phyloP scores from a whole-genome alignment of 2,113 vertebrate species.

The Amblyopsis rosae region DNA sequence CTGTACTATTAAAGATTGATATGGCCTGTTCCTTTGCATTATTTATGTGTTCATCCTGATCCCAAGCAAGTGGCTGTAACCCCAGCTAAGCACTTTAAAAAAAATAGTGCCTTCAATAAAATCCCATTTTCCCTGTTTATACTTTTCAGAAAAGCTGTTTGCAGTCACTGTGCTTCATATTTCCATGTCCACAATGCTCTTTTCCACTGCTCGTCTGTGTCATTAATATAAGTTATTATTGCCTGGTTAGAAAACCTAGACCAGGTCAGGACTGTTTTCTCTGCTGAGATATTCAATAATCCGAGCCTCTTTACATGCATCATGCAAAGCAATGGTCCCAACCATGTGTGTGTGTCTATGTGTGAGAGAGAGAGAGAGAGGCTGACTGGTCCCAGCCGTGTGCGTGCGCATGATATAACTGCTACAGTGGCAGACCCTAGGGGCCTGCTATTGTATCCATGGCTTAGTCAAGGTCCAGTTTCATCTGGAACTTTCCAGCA shows the following conservation, averaged over 20 bases:
- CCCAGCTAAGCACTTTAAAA: neutral
- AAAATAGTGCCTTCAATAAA: neutral
- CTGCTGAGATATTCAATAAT: constrained; percentile 5
- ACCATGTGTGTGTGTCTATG: constrained; percentile 7
- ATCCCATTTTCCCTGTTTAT: constrained; percentile 8
- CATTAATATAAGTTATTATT: neutral
- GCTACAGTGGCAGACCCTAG: constrained; percentile 1
- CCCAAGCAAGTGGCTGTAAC: constrained; percentile 18
- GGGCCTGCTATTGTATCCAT: constrained; percentile 4
- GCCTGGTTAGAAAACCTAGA: constrained; percentile 2
- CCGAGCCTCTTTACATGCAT: constrained; percentile 4
- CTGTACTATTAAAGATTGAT: constrained; percentile 11
- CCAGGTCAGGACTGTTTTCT: constrained; percentile 8
- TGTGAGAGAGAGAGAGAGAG: neutral
- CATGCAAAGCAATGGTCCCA: neutral
- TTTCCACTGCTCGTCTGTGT: neutral
- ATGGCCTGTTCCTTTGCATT: constrained; percentile 28
- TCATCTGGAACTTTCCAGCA: constrained; percentile 29
- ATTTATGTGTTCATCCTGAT: constrained; percentile 31
- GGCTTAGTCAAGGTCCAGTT: constrained; percentile 27
- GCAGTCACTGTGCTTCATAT: neutral
- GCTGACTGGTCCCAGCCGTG: neutral
- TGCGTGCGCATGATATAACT: constrained; percentile 2
- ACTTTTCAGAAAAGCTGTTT: neutral
- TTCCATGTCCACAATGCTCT: neutral